Conservation (phyloP, 2,888 invertebrate genomes). For the Mythimna albipuncta region DNA sequence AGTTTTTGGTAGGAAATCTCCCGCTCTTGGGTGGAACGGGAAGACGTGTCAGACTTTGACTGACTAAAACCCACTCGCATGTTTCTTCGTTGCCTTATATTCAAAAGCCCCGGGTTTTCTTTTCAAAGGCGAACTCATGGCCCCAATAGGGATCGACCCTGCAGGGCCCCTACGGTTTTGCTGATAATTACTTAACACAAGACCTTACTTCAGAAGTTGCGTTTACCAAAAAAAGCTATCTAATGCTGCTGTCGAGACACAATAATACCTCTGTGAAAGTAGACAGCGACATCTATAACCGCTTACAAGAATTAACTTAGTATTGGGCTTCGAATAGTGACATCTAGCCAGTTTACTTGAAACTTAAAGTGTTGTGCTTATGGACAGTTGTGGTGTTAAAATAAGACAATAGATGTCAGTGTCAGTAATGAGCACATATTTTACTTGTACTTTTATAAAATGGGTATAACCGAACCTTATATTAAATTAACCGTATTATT, state of each 20-base stretch:
- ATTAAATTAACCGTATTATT: no score
- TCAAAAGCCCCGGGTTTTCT: no score
- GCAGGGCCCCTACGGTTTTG: no score
- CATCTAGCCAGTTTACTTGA: conserved; percentile 10
- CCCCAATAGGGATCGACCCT: no score
- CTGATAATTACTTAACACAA: not conserved
- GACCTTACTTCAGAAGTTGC: not conserved
- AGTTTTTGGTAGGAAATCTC: no score
- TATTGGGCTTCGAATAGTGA: not conserved
- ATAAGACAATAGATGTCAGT: conserved; percentile 9
- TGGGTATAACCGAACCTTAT: no score
- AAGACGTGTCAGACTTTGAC: no score
- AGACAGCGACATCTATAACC: conserved; percentile 23
- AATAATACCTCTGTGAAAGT: not conserved
- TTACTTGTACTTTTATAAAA: not conserved
- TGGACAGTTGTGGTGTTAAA: not conserved
- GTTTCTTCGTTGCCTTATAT: no score
- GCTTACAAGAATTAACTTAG: not conserved
- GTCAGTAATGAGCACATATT: not conserved
- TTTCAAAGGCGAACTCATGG: no score
- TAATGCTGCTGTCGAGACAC: not conserved
- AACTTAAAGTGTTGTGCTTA: not conserved
- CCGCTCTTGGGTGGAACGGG: no score
- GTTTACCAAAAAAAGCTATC: not conserved
- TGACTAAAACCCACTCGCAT: no score